Evolutionary conservation across 2,888 invertebrate species (phyloP), one percentile per base, ranked within the genome.

Genomic region (Drosophila paramelanica): DNA sequence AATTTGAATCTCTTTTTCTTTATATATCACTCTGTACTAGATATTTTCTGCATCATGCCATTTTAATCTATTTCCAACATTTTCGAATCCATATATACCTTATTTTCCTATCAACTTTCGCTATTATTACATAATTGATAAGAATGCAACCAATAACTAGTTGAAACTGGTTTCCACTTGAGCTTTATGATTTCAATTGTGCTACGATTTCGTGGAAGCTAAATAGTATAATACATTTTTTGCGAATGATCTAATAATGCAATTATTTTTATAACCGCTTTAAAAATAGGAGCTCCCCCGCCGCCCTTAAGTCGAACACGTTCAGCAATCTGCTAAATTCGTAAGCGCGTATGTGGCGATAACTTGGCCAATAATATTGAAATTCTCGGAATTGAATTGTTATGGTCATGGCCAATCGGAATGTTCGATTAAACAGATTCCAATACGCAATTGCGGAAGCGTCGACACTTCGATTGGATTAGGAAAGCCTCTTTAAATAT

Each of bases 401-500:
- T 62, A 52, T 79, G 83, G 80, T 76, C 83, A 78, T 43, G 65
- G 58, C 49, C 55, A 52, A 60, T 38, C 43, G 75, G 58, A 69
- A 81, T 73, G 57, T 65, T 5, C 39, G 70, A 73, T 71, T 67
- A 33, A 46, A 42, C 11, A 45, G 56, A 53, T 52, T 33, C 42
- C 55, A 73, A 55, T 67, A 62, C 67, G 72, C 67, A 70, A 46
- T 68, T 51, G 50, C 72, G 74, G 85, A 88, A 79, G 58, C 61
- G 14, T 45, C 47, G 20, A 42, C 8, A 45, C 41, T 57, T 55
- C 66, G 27, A 64, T 47, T 25, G 58, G 7, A 64, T 78, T 59
- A 49, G 17, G 41, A 52, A 45, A 39, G 25, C n/a, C 51, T 57
- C 5, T n/a, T 1, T 1, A 60, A n/a, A 47, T 46, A 33, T 23